Conservation (phyloP, 1,140 invertebrate species). For the Charaxes varanes region DNA sequence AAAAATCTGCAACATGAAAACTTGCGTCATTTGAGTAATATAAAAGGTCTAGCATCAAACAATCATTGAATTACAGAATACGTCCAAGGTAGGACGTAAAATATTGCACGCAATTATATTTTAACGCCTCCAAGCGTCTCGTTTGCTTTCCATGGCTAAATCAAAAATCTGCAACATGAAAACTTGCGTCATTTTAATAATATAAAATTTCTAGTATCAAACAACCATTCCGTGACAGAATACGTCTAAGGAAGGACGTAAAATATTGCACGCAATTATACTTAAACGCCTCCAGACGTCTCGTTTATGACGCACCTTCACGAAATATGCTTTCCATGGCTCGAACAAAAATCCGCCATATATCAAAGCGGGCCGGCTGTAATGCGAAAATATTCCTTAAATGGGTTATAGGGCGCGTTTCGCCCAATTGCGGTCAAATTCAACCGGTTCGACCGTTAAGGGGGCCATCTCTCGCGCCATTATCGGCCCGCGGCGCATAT, state of each 20-base stretch:
- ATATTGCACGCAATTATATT: no score
- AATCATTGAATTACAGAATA: no score
- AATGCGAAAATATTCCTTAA: conserved; percentile 51
- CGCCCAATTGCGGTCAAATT: conserved; percentile 48
- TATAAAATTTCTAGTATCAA: no score
- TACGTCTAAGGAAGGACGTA: conserved; percentile 15
- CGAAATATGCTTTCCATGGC: conserved; percentile 63
- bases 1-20: no score
- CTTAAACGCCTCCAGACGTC: conserved; percentile 36
- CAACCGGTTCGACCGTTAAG: conserved; percentile 46
- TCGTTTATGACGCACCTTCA: conserved; percentile 41
- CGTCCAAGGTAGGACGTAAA: no score
- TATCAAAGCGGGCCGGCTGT: conserved; percentile 52
- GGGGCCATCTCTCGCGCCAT: conserved; percentile 46
- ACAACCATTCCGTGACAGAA: no score
- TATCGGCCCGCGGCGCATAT: conserved; percentile 51
- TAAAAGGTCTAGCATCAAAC: no score
- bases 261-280: conserved; percentile 36
- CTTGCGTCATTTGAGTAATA: no score
- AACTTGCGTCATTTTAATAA: no score
- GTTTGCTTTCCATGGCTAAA: no score
- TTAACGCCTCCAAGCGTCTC: no score
- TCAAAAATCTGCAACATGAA: no score
- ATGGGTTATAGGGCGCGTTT: conserved; percentile 35
- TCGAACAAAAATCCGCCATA: conserved; percentile 47